Percentiles rank a stretch among this genome's conserved stretches.
Evolutionary conservation across 2,797 vertebrate species (phyloP).

Genomic region (Triplophysa bombifrons): DNA sequence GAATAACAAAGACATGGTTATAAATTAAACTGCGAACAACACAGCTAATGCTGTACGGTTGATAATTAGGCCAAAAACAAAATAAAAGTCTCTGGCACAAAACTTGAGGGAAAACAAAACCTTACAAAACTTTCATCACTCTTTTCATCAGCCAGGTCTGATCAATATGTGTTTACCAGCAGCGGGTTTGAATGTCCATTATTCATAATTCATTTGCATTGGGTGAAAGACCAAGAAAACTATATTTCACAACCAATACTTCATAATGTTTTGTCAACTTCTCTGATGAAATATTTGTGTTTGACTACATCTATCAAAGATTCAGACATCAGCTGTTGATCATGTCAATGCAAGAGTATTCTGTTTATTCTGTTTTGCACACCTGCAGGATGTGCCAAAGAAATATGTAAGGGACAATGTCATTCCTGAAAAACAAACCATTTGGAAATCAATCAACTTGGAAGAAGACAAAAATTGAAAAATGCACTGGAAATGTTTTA

Average conservation of each 20-base stretch:
- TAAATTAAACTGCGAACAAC: constrained; percentile 33
- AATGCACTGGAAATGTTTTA: background rate
- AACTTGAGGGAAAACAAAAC: background rate
- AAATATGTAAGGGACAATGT: background rate
- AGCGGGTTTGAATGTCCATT: background rate
- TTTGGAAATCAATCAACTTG: background rate
- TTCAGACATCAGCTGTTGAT: background rate
- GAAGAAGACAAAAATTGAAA: background rate
- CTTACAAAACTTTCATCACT: background rate
- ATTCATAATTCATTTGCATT: constrained; percentile 9
- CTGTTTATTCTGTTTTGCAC: constrained; percentile 9
- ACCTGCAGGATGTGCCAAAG: background rate
- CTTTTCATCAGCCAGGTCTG: background rate
- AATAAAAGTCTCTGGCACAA: background rate
- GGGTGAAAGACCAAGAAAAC: constrained; percentile 23
- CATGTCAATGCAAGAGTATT: background rate
- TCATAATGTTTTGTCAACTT: background rate
- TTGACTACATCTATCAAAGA: constrained; percentile 6
- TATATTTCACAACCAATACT: constrained; percentile 5
- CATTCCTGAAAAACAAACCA: background rate
- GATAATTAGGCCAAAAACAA: constrained; percentile 25
- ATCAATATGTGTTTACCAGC: background rate
- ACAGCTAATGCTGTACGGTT: background rate
- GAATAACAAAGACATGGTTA: constrained; percentile 16
- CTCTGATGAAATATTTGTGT: constrained; percentile 9